Evolutionary conservation across 2,797 vertebrate genomes (phyloP).

Genomic region (Rhinoraja longicauda): DNA sequence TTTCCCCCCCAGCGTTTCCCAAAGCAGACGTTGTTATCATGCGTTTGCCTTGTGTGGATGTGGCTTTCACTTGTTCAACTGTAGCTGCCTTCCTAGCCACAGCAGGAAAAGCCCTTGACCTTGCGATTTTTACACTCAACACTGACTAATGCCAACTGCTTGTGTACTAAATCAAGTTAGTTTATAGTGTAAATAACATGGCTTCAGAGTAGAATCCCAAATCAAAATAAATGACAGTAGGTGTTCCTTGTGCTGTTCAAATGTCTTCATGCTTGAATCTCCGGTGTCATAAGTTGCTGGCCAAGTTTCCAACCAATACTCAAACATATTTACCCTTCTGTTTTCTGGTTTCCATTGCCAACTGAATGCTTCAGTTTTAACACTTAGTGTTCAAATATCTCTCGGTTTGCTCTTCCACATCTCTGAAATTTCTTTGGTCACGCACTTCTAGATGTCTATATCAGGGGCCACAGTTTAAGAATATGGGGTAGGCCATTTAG

Average conservation of each 20-base stretch:
- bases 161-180: slow-evolving; percentile 13
- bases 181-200: neutral
- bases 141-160: neutral
- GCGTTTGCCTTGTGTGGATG: neutral
- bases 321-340: no score
- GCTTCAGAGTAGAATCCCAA: neutral
- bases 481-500: no score
- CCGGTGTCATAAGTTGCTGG: neutral
- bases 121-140: neutral
- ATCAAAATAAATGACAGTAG: neutral
- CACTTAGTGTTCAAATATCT: neutral
- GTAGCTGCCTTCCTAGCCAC: neutral
- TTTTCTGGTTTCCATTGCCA: neutral
- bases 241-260: neutral
- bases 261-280: neutral
- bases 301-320: no score
- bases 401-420: neutral
- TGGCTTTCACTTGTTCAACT: neutral
- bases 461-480: no score
- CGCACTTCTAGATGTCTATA: neutral
- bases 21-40: neutral
- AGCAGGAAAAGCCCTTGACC: neutral
- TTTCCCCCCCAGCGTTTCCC: neutral
- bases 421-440: neutral
- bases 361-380: neutral